Evolutionary conservation across 2,888 invertebrate species (phyloP).

Genomic region (Endomychus coccineus): DNA sequence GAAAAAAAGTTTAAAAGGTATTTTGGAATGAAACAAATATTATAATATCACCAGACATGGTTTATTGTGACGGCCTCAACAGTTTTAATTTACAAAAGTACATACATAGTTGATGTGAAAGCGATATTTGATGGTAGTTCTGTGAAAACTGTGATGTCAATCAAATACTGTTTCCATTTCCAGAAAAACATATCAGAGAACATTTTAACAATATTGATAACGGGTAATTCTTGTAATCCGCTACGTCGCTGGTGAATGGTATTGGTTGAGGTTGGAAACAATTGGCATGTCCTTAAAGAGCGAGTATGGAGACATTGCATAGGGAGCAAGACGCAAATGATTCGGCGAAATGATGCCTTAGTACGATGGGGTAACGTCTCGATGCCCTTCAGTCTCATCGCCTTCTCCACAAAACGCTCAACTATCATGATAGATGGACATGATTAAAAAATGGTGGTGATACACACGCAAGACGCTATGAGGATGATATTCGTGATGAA

Average conservation of each 20-base stretch:
- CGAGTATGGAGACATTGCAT: conserved; percentile 36
- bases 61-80: conserved; percentile 43
- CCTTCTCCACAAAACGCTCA: conserved; percentile 33
- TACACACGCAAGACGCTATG: conserved; percentile 25
- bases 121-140: neutral
- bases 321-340: conserved; percentile 33
- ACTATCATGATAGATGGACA: conserved; percentile 20
- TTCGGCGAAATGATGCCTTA: conserved; percentile 29
- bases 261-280: conserved; percentile 38
- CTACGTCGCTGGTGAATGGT: no score
- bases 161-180: neutral
- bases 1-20: conserved; percentile 1
- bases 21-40: conserved; percentile 15
- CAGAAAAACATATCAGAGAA: conserved; percentile 1
- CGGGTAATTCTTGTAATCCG: conserved; percentile 5
- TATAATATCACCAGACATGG: conserved; percentile 42
- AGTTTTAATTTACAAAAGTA: conserved; percentile 61
- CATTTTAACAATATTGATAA: conserved; percentile 13
- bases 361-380: conserved; percentile 32
- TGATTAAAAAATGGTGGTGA: conserved; percentile 24
- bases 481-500: conserved; percentile 18
- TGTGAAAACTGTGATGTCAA: neutral
- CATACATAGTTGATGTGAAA: conserved; percentile 1
- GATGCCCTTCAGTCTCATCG: conserved; percentile 45
- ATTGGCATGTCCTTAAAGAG: conserved; percentile 36